phyloP scores from a whole-genome alignment of 2,888 invertebrate species.

The Drosophila setosimentum region DNA sequence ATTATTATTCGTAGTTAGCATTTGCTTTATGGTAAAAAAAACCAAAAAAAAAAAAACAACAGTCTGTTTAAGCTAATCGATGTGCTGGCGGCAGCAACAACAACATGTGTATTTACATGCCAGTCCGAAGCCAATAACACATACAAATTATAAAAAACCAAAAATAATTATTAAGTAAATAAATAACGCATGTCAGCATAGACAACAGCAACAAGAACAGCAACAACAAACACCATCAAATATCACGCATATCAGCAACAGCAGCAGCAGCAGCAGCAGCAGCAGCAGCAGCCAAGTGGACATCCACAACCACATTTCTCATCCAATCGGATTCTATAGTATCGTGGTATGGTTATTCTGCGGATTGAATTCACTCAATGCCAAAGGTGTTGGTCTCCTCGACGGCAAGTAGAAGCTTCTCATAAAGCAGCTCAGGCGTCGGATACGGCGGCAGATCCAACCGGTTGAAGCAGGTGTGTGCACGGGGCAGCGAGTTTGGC shows the following conservation, averaged over 20 bases:
- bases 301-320: neutral
- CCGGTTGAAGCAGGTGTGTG: slow-evolving; percentile 99
- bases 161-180: slow-evolving; percentile 22
- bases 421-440: slow-evolving; percentile 94
- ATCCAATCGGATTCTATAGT: neutral
- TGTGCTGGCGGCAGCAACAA: slow-evolving; percentile 5
- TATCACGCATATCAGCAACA: slow-evolving; percentile 51
- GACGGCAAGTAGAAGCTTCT: slow-evolving; percentile 96
- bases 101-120: slow-evolving; percentile 1
- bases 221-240: slow-evolving; percentile 27
- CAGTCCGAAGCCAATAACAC: slow-evolving; percentile 20
- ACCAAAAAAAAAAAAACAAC: slow-evolving; percentile 14
- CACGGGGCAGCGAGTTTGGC: slow-evolving; percentile 96
- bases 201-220: slow-evolving; percentile 3
- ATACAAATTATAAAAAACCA: slow-evolving; percentile 1
- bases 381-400: slow-evolving; percentile 98
- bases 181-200: slow-evolving; percentile 4
- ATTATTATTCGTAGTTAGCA: neutral
- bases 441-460: slow-evolving; percentile 98
- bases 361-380: slow-evolving; percentile 88
- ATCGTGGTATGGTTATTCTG: neutral
- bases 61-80: slow-evolving; percentile 43
- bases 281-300: neutral
- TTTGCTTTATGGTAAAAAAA: slow-evolving; percentile 12
- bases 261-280: slow-evolving; percentile 1